Evolutionary conservation across 2,888 invertebrate genomes (phyloP).

Genomic region (Atethmia centrago): DNA sequence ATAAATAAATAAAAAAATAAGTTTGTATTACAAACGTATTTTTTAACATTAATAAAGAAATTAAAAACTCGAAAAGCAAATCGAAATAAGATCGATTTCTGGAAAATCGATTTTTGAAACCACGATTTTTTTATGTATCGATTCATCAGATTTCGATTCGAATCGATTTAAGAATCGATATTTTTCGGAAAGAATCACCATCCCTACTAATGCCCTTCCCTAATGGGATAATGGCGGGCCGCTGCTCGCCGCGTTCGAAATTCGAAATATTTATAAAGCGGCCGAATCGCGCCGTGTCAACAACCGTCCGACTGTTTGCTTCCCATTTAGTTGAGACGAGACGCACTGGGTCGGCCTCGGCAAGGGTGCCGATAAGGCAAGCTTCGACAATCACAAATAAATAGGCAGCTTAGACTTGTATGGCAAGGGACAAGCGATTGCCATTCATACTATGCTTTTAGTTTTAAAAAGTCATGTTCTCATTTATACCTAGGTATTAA

Average conservation of each 20-base stretch:
- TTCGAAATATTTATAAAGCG: slow-evolving; percentile 89
- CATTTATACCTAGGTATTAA: not conserved
- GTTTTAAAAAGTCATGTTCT: not conserved
- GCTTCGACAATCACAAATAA: slow-evolving; percentile 59
- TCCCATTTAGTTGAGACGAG: slow-evolving; percentile 85
- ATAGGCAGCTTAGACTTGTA: slow-evolving; percentile 49
- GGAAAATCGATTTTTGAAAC: no score
- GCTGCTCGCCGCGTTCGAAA: slow-evolving; percentile 80
- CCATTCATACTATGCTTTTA: slow-evolving; percentile 39
- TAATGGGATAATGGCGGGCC: slow-evolving; percentile 88
- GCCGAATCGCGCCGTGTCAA: slow-evolving; percentile 83
- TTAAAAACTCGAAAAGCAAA: no score
- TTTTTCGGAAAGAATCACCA: no score
- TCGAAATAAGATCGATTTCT: no score
- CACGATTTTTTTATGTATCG: no score
- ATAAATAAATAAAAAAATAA: no score
- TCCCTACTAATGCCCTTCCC: slow-evolving; percentile 87
- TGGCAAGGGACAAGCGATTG: slow-evolving; percentile 33
- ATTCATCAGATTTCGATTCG: no score
- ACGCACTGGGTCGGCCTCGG: slow-evolving; percentile 72
- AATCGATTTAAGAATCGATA: no score
- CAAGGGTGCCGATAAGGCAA: slow-evolving; percentile 79
- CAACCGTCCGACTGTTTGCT: slow-evolving; percentile 84
- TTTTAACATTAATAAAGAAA: no score
- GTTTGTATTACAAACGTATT: no score